These are phyloP conservation scores for Neotoxoptera formosana DNA, from an alignment of 1,140 invertebrate genomes.

Conservation along the genomic window DNA sequence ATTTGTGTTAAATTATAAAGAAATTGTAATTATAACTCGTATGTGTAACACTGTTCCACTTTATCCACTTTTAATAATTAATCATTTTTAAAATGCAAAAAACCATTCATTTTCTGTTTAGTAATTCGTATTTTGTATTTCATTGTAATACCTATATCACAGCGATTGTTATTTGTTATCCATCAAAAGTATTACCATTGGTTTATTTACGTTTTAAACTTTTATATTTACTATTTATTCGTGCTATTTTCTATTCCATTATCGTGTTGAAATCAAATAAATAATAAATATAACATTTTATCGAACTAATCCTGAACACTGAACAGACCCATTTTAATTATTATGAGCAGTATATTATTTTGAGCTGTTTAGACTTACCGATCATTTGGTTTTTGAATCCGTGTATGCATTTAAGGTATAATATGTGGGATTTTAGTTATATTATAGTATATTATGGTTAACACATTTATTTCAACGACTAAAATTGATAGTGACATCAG, in stretches of 20 bases:
- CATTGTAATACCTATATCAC: not conserved
- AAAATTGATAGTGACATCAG: not conserved
- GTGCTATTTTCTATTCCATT: not conserved
- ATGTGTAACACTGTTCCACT: not conserved
- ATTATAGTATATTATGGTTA: not conserved
- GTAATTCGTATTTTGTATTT: not conserved
- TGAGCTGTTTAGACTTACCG: not conserved
- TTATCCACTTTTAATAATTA: not conserved
- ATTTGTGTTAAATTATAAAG: not conserved
- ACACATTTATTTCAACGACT: not conserved
- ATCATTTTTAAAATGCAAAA: not conserved
- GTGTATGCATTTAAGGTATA: not conserved
- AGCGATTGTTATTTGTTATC: not conserved
- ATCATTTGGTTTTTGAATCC: not conserved
- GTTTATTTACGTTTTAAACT: not conserved
- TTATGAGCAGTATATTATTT: not conserved
- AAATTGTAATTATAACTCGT: not conserved
- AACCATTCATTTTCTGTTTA: not conserved
- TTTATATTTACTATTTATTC: not conserved
- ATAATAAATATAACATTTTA: not conserved
- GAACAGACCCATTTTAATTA: too few species aligned
- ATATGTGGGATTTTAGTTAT: too few species aligned
- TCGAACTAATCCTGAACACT: not conserved
- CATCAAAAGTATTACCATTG: not conserved
- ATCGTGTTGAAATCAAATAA: not conserved